Evolutionary conservation across 2,797 vertebrate genomes (phyloP).

Genomic region (Triplophysa yarkandensis): DNA sequence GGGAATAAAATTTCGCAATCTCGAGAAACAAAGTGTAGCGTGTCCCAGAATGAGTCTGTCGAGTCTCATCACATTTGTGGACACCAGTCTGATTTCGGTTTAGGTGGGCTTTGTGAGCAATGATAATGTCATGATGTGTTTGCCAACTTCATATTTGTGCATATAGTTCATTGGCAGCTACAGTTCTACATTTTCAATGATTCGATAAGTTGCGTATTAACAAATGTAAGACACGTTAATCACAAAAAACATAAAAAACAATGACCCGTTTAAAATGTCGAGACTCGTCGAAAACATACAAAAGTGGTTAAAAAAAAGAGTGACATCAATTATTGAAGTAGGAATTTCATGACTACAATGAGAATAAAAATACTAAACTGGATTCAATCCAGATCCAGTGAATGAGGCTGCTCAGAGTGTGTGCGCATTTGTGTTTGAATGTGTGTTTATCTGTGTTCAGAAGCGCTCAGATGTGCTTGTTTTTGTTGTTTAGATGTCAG

Average conservation of each 20-base stretch:
- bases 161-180: constrained; percentile 60
- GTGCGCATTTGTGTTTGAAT: constrained; percentile 33
- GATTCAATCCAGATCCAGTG: constrained; percentile 71
- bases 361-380: constrained; percentile 74
- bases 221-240: constrained; percentile 25
- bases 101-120: constrained; percentile 6
- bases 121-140: constrained; percentile 7
- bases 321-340: constrained; percentile 71
- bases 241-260: constrained; percentile 27
- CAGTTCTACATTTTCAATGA: constrained; percentile 53
- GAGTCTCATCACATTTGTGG: constrained; percentile 55
- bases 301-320: constrained; percentile 62
- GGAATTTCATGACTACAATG: constrained; percentile 74
- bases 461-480: constrained; percentile 42
- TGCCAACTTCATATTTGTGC: constrained; percentile 57
- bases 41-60: constrained; percentile 44
- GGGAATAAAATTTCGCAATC: constrained; percentile 9
- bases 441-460: constrained; percentile 30
- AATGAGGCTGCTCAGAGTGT: constrained; percentile 65
- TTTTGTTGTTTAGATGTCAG: constrained; percentile 27
- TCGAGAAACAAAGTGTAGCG: constrained; percentile 7
- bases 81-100: constrained; percentile 49
- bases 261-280: constrained; percentile 41
- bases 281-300: constrained; percentile 44
- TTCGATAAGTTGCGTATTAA: constrained; percentile 45